These are phyloP conservation scores for Eupeodes corollae DNA, from an alignment of 1,140 invertebrate species.

Conservation along the genomic window DNA sequence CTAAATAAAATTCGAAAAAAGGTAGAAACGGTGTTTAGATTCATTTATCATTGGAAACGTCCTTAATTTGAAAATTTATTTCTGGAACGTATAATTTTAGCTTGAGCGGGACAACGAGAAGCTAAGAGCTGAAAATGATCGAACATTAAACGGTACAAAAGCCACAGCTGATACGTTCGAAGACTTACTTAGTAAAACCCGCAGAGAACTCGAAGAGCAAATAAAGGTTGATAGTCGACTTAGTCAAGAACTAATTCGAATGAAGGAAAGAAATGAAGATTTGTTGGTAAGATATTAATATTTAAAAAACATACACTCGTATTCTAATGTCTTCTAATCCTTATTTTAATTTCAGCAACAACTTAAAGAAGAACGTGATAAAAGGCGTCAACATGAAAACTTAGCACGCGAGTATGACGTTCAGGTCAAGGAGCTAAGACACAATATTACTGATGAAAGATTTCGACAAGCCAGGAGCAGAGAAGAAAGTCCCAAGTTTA, in stretches of 20 bases:
- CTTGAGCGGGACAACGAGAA: constrained; percentile 16
- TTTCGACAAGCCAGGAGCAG: constrained; percentile 19
- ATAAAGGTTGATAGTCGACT: constrained; percentile 14
- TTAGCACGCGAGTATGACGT: constrained; percentile 21
- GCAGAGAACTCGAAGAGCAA: constrained; percentile 23
- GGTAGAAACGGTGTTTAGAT: too few species aligned
- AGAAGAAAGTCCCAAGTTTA: constrained; percentile 1
- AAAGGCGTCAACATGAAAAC: constrained; percentile 16
- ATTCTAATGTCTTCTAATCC: neutral
- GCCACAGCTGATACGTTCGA: constrained; percentile 21
- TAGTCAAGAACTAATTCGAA: constrained; percentile 20
- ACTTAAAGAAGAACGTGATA: constrained; percentile 18
- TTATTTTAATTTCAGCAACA: constrained; percentile 12
- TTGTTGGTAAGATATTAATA: constrained; percentile 16
- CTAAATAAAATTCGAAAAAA: constrained; percentile 21
- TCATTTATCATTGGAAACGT: too few species aligned
- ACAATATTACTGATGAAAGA: constrained; percentile 26
- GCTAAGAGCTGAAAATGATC: constrained; percentile 19
- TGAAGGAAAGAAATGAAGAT: constrained; percentile 15
- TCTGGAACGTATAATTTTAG: neutral
- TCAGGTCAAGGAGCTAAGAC: constrained; percentile 23
- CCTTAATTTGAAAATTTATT: too few species aligned
- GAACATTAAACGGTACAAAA: constrained; percentile 8
- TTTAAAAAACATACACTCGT: neutral
- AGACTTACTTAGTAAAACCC: constrained; percentile 18